Conservation (phyloP, 2,888 invertebrate genomes). For the Ophion ellenae region DNA sequence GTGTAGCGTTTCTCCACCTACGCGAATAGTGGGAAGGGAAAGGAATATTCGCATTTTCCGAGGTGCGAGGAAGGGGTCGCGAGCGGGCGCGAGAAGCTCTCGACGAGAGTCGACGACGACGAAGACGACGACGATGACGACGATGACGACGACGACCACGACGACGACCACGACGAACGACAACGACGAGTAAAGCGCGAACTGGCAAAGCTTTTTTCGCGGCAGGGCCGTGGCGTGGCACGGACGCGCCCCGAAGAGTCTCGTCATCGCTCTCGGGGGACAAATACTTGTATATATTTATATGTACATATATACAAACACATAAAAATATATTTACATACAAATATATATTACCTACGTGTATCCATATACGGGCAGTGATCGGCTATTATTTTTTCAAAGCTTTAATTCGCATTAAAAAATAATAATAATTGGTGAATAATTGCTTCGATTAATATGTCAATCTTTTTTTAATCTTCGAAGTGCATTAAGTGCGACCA, state of each 20-base stretch:
- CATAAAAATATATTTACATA: constrained; percentile 20
- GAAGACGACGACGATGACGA: constrained; percentile 41
- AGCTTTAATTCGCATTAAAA: constrained; percentile 2
- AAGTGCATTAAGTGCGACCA: constrained; percentile 4
- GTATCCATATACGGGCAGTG: constrained; percentile 14
- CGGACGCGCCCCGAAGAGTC: constrained; percentile 64
- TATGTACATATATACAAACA: constrained; percentile 7
- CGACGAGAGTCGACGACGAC: constrained; percentile 38
- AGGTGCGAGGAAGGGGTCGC: constrained; percentile 15
- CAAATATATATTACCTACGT: background rate
- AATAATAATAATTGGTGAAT: constrained; percentile 6
- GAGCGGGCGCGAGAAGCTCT: constrained; percentile 46
- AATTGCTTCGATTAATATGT: background rate
- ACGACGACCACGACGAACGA: constrained; percentile 50
- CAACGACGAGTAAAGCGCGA: constrained; percentile 59
- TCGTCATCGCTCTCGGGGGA: constrained; percentile 59
- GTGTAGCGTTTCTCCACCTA: constrained; percentile 58
- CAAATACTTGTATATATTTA: constrained; percentile 29
- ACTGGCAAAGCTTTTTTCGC: constrained; percentile 63
- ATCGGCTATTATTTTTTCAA: background rate
- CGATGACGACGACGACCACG: constrained; percentile 55
- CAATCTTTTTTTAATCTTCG: background rate
- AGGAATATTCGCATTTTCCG: constrained; percentile 55
- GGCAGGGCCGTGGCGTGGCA: constrained; percentile 65
- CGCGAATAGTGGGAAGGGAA: constrained; percentile 37